Base-by-base conservation (phyloP, 2,113 vertebrate genomes). In the Pleuronectes platessa region DNA sequence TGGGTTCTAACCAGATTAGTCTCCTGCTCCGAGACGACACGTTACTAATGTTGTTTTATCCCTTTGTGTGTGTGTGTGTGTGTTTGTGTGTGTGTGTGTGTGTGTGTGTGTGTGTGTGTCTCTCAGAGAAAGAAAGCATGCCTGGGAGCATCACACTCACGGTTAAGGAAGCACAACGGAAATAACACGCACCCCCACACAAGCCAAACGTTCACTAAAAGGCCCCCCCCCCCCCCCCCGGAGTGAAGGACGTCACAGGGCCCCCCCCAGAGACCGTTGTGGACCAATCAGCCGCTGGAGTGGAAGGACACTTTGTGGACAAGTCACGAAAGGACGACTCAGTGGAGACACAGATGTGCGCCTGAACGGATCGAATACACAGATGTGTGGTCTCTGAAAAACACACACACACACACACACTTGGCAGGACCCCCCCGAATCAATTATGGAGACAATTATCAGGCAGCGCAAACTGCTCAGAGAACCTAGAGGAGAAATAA, bases 251-350 rank as follows among this genome's bases (percentile, higher is more conserved):
- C 74, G 63, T 82, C 87, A 85, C 12, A 13, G 68, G 23, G n/a
- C 84, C 80, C 10, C 5, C 51, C 24, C 24, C 79, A 60, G 86
- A 87, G 72, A 77, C 42, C 53, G n/a, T 31, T 3, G 63, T 35
- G 71, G 84, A 80, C 76, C 71, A 82, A 85, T 85, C 82, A 88
- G 82, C 61, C 67, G 21, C 63, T 86, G 64, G 78, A 71, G 73
- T 71, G 66, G 73, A 90, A 83, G 53, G 74, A 86, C 83, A 83
- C 62, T 59, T 45, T 12, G 21, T n/a, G 3, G 27, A n/a, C 27
- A 68, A 47, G 10, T 82, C 84, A 81, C 70, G 15, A 42, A 54
- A 82, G 85, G 74, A 75, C 62, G 67, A 68, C 42, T 70, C 70
- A 35, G 69, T 58, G 54, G 61, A 45, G 35, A 71, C 13, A 24